Conservation (phyloP, 2,888 invertebrate species). For the Hydraecia micacea region DNA sequence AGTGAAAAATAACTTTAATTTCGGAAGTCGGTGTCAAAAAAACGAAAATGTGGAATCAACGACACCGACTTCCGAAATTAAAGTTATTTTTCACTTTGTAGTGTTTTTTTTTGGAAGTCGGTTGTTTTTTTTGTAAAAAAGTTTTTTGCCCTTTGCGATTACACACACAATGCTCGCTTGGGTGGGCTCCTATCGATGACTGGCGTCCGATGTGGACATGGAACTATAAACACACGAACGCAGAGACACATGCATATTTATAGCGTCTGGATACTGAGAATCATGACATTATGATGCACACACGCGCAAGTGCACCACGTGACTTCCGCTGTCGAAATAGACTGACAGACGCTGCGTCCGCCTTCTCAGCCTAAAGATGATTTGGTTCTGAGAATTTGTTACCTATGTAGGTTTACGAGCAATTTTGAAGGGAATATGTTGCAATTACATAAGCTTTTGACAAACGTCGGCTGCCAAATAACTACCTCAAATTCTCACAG, state of each 20-base stretch:
- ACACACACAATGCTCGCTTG: conserved; percentile 77
- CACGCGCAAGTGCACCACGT: conserved; percentile 78
- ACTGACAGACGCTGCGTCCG: conserved; percentile 75
- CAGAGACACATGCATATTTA: conserved; percentile 80
- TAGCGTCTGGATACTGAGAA: conserved; percentile 82
- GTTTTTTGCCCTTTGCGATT: conserved; percentile 75
- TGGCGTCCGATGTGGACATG: conserved; percentile 66
- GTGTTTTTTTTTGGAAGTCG: too few species aligned
- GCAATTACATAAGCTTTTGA: conserved; percentile 19
- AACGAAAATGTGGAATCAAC: too few species aligned
- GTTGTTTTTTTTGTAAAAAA: too few species aligned
- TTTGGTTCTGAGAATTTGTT: conserved; percentile 54
- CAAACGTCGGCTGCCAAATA: conserved; percentile 39
- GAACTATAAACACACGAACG: conserved; percentile 65
- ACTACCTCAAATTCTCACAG: conserved; percentile 23
- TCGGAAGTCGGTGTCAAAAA: too few species aligned
- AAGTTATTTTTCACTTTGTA: too few species aligned
- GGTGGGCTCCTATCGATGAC: conserved; percentile 78
- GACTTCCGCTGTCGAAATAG: conserved; percentile 86
- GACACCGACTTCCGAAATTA: too few species aligned
- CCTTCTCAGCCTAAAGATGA: conserved; percentile 46
- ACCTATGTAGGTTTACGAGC: conserved; percentile 32
- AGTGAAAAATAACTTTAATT: too few species aligned
- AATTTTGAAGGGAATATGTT: conserved; percentile 12
- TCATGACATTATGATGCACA: conserved; percentile 83